Base-by-base conservation (phyloP, 2,797 vertebrate species). In the Chromobotia macracanthus region DNA sequence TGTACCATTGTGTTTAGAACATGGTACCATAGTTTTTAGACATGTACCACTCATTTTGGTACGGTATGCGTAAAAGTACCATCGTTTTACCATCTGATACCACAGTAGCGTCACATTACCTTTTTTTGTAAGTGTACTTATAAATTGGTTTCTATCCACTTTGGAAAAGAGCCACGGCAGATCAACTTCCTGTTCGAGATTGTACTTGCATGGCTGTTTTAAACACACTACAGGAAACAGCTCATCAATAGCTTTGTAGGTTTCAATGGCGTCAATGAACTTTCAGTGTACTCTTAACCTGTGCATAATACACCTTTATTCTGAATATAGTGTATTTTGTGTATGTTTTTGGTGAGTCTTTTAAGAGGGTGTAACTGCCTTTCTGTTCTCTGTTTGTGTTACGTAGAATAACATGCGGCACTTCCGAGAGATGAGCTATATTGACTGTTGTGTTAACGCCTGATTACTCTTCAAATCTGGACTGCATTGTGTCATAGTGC, bases 401-500 rank as follows among this genome's bases (percentile, higher is more conserved):
- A 35, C 16, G 55, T 66, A 79, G 79, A 31, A 41, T 65, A 65
- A 77, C 16, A n/a, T 16, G 66, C 75, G 82, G 74, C 80, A 80
- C 73, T 80, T 68, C 74, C 50, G 63, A 75, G 70, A 16, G 50
- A 72, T 23, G 46, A 74, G 48, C 41, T 46, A 19, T 78, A 61
- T 63, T 44, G 81, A 75, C 80, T 79, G 77, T 75, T 82, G 79
- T 83, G 86, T 64, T 64, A 81, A 84, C 68, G 53, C 78, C 87
- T 68, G 80, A 72, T 86, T 73, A 75, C 79, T 76, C 82, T 86
- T 88, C 82, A 85, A 85, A 88, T 90, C 86, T 87, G 90, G 85
- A 91, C 91, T 90, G 89, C 90, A 87, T 91, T 85, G 86, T 92
- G 88, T 91, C 91, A 87, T 92, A 92, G 93, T 94, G 93, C 93